Conservation (phyloP, 2,113 vertebrate genomes). For the Hipposideros armiger region DNA sequence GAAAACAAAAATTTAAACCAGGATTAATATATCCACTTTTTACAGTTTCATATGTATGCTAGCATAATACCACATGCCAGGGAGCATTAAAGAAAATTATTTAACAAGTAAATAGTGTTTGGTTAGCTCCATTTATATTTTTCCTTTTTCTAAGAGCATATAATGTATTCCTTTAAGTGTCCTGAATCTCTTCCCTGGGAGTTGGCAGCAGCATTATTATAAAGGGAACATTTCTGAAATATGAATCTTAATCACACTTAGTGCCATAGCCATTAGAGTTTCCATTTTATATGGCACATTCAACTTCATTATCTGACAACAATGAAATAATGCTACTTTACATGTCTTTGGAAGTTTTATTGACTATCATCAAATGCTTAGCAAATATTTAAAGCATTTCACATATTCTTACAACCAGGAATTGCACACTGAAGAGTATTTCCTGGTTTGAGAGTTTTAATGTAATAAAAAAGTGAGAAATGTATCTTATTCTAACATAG, state of each 20-base stretch:
- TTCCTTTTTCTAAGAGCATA: background rate
- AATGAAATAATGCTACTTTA: constrained; percentile 41
- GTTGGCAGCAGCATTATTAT: constrained; percentile 44
- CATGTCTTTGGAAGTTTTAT: constrained; percentile 21
- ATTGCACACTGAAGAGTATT: background rate
- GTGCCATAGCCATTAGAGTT: constrained; percentile 16
- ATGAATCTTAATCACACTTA: constrained; percentile 58
- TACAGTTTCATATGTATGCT: background rate
- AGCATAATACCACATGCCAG: background rate
- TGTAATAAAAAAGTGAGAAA: constrained; percentile 8
- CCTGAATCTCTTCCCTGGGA: background rate
- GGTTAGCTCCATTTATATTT: background rate
- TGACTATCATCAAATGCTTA: constrained; percentile 46
- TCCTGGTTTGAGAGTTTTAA: constrained; percentile 1
- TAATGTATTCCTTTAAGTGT: constrained; percentile 31
- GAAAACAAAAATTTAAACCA: background rate
- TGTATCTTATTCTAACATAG: background rate
- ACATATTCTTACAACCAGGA: constrained; percentile 22
- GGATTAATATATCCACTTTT: background rate
- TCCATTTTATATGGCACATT: constrained; percentile 30
- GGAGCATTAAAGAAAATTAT: constrained; percentile 29
- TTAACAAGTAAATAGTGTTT: constrained; percentile 54
- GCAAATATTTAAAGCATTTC: constrained; percentile 72
- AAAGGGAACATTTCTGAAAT: constrained; percentile 64
- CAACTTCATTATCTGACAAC: constrained; percentile 50